These are phyloP conservation scores for Acanthochromis polyacanthus DNA, from an alignment of 2,113 vertebrate genomes.

Conservation along the genomic window DNA sequence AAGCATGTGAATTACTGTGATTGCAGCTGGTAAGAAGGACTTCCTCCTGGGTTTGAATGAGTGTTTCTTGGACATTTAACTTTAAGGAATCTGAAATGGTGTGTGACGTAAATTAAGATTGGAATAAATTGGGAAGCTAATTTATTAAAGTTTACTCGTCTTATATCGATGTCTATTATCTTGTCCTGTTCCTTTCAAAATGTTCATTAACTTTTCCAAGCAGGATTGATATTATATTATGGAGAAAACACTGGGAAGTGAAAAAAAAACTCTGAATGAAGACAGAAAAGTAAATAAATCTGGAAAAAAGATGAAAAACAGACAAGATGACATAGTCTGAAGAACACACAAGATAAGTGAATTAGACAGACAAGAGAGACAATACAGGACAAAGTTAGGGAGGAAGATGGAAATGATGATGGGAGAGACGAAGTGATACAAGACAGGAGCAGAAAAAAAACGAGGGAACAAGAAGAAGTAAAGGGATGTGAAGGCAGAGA, in stretches of 20 bases:
- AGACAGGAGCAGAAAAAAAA: slow-evolving; percentile 17
- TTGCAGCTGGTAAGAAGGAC: too few relatives aligned
- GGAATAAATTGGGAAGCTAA: too few relatives aligned
- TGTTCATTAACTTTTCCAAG: neutral
- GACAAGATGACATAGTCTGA: slow-evolving; percentile 22
- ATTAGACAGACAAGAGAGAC: slow-evolving; percentile 43
- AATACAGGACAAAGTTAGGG: slow-evolving; percentile 43
- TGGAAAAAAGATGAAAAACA: slow-evolving; percentile 50
- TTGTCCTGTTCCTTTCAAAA: neutral
- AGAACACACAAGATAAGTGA: slow-evolving; percentile 34
- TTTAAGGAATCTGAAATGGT: neutral
- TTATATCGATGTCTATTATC: neutral
- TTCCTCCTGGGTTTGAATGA: neutral
- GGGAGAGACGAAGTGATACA: slow-evolving; percentile 25
- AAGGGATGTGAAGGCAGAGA: slow-evolving; percentile 19
- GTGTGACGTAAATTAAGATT: neutral
- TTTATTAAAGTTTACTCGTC: neutral
- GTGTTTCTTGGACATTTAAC: neutral
- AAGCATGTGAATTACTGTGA: too few relatives aligned
- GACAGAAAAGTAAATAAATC: slow-evolving; percentile 43
- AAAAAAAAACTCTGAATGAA: slow-evolving; percentile 17
- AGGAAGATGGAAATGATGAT: slow-evolving; percentile 44
- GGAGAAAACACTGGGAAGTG: neutral
- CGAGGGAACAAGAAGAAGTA: slow-evolving; percentile 4
- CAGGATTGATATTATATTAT: slow-evolving; percentile 9